Conservation (phyloP, 2,797 vertebrate genomes). For the Oryzias sinensis region DNA sequence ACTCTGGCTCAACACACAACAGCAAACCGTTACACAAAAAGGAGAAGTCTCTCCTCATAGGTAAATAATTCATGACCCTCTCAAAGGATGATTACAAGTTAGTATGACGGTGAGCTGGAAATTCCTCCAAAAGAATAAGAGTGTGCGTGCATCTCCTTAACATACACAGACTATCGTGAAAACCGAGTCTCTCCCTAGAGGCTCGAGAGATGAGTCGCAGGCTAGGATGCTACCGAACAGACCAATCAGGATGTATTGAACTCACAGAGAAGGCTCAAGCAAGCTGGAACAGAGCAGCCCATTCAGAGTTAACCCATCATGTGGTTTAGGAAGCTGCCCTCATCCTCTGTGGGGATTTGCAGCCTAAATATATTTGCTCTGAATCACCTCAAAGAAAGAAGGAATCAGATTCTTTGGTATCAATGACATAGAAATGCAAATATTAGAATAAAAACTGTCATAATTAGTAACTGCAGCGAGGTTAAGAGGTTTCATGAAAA, state of each 20-base stretch:
- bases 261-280: constrained; percentile 36
- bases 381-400: not conserved
- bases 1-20: not conserved
- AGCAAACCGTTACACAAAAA: constrained; percentile 36
- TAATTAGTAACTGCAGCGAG: constrained; percentile 17
- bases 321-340: constrained; percentile 6
- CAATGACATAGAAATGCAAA: constrained; percentile 11
- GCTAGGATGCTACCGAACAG: constrained; percentile 24
- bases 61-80: constrained; percentile 44
- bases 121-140: constrained; percentile 39
- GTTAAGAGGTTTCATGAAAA: constrained; percentile 6
- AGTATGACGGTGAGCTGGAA: constrained; percentile 33
- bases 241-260: constrained; percentile 54
- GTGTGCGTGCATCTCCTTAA: constrained; percentile 42
- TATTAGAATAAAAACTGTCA: constrained; percentile 9
- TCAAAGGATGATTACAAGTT: constrained; percentile 46
- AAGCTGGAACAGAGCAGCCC: constrained; percentile 19
- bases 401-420: constrained; percentile 1
- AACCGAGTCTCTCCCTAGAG: constrained; percentile 47
- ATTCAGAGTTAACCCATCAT: constrained; percentile 20
- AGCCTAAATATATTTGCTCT: not conserved
- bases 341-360: constrained; percentile 2
- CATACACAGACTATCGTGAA: constrained; percentile 24
- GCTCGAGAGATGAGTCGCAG: constrained; percentile 34
- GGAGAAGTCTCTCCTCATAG: constrained; percentile 43